These are phyloP conservation scores for Ariopsis seemanni DNA, from an alignment of 2,113 vertebrate genomes.

Conservation along the genomic window DNA sequence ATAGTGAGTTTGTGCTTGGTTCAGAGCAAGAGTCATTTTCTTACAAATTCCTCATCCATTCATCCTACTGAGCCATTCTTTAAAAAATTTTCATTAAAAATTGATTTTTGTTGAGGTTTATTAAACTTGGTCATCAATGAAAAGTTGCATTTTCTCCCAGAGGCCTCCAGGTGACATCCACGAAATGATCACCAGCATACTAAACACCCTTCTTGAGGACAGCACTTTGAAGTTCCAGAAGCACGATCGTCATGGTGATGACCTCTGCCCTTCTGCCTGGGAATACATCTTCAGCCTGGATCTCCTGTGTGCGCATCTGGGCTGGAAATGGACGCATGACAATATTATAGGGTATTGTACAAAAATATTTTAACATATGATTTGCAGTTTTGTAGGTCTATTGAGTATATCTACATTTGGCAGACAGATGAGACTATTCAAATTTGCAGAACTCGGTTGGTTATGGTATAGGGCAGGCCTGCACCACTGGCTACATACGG, in stretches of 20 bases:
- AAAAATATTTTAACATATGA: no score
- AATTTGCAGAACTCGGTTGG: background rate
- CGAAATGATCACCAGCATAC: slow-evolving; percentile 75
- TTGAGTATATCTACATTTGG: background rate
- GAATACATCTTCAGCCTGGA: slow-evolving; percentile 83
- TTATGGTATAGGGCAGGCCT: background rate
- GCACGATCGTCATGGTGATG: slow-evolving; percentile 79
- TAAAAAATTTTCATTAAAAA: background rate
- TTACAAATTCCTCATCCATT: background rate
- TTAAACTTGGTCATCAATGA: background rate
- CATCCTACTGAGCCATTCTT: background rate
- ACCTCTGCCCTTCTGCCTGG: slow-evolving; percentile 82
- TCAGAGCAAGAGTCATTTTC: background rate
- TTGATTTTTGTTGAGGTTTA: background rate
- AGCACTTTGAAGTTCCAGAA: slow-evolving; percentile 74
- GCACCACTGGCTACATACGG: background rate
- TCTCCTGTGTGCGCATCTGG: slow-evolving; percentile 84
- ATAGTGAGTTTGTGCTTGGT: background rate
- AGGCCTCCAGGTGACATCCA: slow-evolving; percentile 78
- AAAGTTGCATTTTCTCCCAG: slow-evolving; percentile 63
- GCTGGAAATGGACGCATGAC: slow-evolving; percentile 90
- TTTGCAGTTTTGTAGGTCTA: background rate
- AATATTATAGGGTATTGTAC: slow-evolving; percentile 80
- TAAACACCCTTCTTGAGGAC: slow-evolving; percentile 79
- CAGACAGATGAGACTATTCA: background rate